phyloP scores from a whole-genome alignment of 2,888 invertebrate genomes.

The Lomographa bimaculata region DNA sequence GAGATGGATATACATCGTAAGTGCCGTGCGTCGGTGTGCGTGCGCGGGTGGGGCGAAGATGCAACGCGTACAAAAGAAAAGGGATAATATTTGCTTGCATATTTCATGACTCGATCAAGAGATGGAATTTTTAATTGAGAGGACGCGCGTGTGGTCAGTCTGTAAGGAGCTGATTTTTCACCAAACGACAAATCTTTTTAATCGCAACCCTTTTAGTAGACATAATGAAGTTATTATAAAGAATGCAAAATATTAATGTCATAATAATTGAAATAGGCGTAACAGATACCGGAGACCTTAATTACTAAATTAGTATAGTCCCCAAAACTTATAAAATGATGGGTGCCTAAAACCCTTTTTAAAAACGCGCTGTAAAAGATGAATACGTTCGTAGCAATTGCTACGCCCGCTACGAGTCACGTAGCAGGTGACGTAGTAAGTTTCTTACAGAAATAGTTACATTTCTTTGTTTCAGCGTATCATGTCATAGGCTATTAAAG shows the following conservation, averaged over 20 bases:
- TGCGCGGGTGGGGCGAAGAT: constrained; percentile 83
- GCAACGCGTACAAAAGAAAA: constrained; percentile 82
- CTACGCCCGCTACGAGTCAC: constrained; percentile 52
- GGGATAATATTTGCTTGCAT: constrained; percentile 84
- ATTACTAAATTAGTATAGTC: no score
- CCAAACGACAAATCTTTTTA: constrained; percentile 3
- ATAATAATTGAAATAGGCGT: no score
- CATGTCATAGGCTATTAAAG: constrained; percentile 4
- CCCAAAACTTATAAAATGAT: no score
- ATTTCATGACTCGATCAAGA: constrained; percentile 83
- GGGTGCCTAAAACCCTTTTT: no score
- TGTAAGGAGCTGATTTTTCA: constrained; percentile 13
- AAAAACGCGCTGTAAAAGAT: constrained; percentile 10
- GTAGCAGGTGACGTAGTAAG: constrained; percentile 37
- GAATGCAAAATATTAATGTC: no score
- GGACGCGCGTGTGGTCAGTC: constrained; percentile 75
- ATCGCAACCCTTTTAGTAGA: no score
- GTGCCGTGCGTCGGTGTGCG: constrained; percentile 81
- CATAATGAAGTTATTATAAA: no score
- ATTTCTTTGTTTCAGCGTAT: constrained; percentile 3
- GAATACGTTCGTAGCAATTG: constrained; percentile 39
- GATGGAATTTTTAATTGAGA: constrained; percentile 83
- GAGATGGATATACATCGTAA: constrained; percentile 69
- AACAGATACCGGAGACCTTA: no score
- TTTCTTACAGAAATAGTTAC: constrained; percentile 21